Evolutionary conservation across 2,113 vertebrate species (phyloP).

Genomic region (Sturnira hondurensis): DNA sequence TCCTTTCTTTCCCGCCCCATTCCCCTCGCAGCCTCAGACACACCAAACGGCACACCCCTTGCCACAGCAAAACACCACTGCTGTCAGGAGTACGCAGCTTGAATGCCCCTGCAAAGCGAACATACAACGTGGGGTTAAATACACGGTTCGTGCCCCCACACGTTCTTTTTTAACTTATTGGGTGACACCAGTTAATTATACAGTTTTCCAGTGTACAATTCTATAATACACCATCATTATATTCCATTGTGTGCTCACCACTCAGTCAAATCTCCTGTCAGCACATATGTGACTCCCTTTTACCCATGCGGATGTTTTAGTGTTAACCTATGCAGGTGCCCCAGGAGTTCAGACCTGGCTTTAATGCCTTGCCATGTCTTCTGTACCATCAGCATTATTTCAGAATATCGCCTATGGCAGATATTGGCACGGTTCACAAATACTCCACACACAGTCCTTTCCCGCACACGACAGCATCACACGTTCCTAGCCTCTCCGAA

Average conservation of each 20-base stretch:
- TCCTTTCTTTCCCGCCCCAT: neutral
- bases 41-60: neutral
- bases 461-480: neutral
- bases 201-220: no score
- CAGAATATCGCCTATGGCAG: neutral
- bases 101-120: no score
- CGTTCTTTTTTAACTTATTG: neutral
- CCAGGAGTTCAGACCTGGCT: neutral
- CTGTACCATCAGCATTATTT: neutral
- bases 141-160: neutral
- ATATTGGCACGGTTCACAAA: neutral
- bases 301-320: neutral
- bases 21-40: neutral
- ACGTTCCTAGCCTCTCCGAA: fast-evolving
- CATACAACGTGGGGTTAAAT: neutral
- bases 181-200: no score
- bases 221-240: no score
- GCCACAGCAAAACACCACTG: neutral
- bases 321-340: neutral
- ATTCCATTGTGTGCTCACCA: no score
- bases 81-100: fast-evolving
- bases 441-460: neutral
- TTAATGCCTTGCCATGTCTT: neutral
- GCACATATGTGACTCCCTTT: neutral
- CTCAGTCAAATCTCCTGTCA: no score